These are phyloP conservation scores for Nebria brevicollis DNA, from an alignment of 2,888 invertebrate species.

Conservation along the genomic window DNA sequence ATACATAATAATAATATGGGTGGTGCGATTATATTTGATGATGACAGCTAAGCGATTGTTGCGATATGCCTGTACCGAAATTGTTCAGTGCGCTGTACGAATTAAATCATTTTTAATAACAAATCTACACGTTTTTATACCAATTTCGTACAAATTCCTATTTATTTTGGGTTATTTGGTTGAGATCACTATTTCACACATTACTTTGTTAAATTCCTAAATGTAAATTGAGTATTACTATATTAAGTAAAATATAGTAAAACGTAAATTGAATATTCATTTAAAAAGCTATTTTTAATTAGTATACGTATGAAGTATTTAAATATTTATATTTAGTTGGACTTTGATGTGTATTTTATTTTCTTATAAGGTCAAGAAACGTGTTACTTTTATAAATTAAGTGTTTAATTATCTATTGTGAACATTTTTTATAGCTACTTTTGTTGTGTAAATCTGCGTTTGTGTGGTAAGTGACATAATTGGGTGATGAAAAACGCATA, in stretches of 20 bases:
- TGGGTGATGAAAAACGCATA: not conserved
- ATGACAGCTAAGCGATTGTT: constrained; percentile 45
- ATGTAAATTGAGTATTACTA: too few relatives aligned
- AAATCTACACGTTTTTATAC: constrained; percentile 6
- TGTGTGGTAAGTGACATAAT: not conserved
- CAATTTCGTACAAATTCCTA: not conserved
- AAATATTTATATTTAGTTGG: not conserved
- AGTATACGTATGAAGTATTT: not conserved
- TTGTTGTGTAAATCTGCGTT: not conserved
- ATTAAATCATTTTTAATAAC: constrained; percentile 45
- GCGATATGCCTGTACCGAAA: constrained; percentile 41
- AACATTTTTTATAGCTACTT: not conserved
- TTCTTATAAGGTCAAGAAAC: not conserved
- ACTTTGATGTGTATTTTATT: not conserved
- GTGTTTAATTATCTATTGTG: not conserved
- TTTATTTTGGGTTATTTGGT: not conserved
- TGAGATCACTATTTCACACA: not conserved
- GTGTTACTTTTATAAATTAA: not conserved
- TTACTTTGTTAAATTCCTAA: too few relatives aligned
- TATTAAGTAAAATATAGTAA: not conserved
- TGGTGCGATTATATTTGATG: constrained; percentile 29
- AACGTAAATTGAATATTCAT: too few relatives aligned
- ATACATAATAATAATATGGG: constrained; percentile 29
- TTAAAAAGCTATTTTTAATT: not conserved
- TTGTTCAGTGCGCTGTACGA: constrained; percentile 46